phyloP scores from a whole-genome alignment of 1,140 invertebrate genomes.

The Procambarus virginalis region DNA sequence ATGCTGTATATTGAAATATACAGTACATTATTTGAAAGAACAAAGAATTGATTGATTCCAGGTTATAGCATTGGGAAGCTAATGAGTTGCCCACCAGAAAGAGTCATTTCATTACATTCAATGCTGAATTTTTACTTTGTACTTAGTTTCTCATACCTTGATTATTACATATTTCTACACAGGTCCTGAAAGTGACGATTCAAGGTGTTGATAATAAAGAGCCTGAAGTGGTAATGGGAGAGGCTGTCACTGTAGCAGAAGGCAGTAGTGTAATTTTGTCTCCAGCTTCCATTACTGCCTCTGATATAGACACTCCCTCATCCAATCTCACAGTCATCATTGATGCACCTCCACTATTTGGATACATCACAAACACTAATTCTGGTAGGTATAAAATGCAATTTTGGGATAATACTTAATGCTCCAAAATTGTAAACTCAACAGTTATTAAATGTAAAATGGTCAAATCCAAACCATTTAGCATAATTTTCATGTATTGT shows the following conservation, averaged over 20 bases:
- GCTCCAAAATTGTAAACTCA: too few relatives aligned
- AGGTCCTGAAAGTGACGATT: slow-evolving; percentile 19
- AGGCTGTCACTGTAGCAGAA: slow-evolving; percentile 7
- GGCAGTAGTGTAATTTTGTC: slow-evolving; percentile 1
- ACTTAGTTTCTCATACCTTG: not conserved
- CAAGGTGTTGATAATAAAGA: slow-evolving; percentile 23
- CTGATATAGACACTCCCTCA: slow-evolving; percentile 11
- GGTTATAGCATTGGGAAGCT: too few relatives aligned
- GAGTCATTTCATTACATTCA: not conserved
- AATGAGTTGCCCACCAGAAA: too few relatives aligned
- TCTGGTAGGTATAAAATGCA: not conserved
- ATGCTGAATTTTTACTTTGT: not conserved
- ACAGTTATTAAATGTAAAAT: too few relatives aligned
- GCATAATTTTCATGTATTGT: too few relatives aligned
- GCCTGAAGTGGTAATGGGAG: slow-evolving; percentile 7
- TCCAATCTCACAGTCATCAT: not conserved
- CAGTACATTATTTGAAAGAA: too few relatives aligned
- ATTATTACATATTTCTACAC: not conserved
- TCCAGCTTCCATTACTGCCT: slow-evolving; percentile 1
- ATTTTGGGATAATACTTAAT: too few relatives aligned
- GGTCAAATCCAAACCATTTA: too few relatives aligned
- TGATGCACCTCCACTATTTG: slow-evolving; percentile 2
- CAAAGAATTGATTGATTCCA: too few relatives aligned
- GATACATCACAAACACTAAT: not conserved
- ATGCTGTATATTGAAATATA: too few relatives aligned